phyloP scores from a whole-genome alignment of 2,797 vertebrate genomes.

The Oreortyx pictus region DNA sequence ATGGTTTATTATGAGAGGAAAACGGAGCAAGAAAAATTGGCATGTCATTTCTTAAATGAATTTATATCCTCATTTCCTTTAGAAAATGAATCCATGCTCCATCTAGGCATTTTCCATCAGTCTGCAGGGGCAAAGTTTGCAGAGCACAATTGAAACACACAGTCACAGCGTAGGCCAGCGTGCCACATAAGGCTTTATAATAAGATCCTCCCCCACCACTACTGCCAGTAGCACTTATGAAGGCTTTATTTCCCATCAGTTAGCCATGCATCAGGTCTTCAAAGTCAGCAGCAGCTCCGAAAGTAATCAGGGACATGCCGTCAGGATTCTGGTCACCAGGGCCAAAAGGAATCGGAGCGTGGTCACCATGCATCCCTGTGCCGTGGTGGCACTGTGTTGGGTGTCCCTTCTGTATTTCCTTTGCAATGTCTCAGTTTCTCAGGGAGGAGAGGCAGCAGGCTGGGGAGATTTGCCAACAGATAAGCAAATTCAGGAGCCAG shows the following conservation, averaged over 20 bases:
- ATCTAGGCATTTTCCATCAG: slow-evolving; percentile 59
- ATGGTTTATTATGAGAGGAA: slow-evolving; percentile 66
- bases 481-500: slow-evolving; percentile 43
- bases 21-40: slow-evolving; percentile 71
- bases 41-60: slow-evolving; percentile 73
- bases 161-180: not conserved
- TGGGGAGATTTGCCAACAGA: slow-evolving; percentile 45
- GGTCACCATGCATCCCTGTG: not conserved
- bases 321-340: not conserved
- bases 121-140: slow-evolving; percentile 66
- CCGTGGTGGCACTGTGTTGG: rapidly evolving
- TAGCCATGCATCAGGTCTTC: slow-evolving; percentile 42
- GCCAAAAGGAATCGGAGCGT: not conserved
- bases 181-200: slow-evolving; percentile 20
- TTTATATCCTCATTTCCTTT: slow-evolving; percentile 76
- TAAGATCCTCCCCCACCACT: not conserved
- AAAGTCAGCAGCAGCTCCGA: slow-evolving; percentile 59
- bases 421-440: not conserved
- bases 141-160: slow-evolving; percentile 51
- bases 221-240: not conserved
- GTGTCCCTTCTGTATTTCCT: not conserved
- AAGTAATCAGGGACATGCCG: slow-evolving; percentile 17
- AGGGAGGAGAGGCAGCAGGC: slow-evolving; percentile 25
- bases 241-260: slow-evolving; percentile 65
- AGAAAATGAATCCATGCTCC: slow-evolving; percentile 67